These are phyloP conservation scores for Troides oblongomaculatus DNA, from an alignment of 2,888 invertebrate species.

Conservation along the genomic window DNA sequence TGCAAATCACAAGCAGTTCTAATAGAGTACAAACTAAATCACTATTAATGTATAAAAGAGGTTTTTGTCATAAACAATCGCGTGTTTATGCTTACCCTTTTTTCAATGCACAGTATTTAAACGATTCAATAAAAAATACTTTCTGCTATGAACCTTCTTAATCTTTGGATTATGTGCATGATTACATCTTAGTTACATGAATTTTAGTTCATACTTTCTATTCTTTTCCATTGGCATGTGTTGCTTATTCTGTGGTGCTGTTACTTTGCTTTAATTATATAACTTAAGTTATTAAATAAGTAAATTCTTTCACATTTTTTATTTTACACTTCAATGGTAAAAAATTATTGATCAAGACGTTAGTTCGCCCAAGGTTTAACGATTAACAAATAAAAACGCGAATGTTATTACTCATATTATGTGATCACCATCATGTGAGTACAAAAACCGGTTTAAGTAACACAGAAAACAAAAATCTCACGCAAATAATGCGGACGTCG, in stretches of 20 bases:
- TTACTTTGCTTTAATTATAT: neutral
- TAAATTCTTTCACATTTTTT: neutral
- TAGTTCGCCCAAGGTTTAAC: neutral
- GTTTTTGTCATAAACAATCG: neutral
- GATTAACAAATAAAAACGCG: neutral
- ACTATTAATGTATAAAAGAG: neutral
- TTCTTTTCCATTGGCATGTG: neutral
- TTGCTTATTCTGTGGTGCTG: neutral
- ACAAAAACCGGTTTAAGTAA: constrained; percentile 15
- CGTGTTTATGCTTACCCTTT: neutral
- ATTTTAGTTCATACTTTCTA: neutral
- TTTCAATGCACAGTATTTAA: neutral
- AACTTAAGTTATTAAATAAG: neutral
- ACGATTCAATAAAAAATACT: neutral
- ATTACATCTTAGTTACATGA: too few species aligned
- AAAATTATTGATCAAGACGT: neutral
- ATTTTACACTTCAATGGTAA: neutral
- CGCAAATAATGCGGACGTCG: constrained; percentile 11
- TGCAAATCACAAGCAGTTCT: constrained; percentile 2
- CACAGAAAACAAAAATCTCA: constrained; percentile 8
- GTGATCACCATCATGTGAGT: constrained; percentile 2
- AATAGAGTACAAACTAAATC: neutral
- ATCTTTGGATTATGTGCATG: too few species aligned
- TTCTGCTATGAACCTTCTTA: too few species aligned
- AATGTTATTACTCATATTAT: neutral